Base-by-base conservation (phyloP, 1,140 invertebrate genomes). In the Neelides sp. region DNA sequence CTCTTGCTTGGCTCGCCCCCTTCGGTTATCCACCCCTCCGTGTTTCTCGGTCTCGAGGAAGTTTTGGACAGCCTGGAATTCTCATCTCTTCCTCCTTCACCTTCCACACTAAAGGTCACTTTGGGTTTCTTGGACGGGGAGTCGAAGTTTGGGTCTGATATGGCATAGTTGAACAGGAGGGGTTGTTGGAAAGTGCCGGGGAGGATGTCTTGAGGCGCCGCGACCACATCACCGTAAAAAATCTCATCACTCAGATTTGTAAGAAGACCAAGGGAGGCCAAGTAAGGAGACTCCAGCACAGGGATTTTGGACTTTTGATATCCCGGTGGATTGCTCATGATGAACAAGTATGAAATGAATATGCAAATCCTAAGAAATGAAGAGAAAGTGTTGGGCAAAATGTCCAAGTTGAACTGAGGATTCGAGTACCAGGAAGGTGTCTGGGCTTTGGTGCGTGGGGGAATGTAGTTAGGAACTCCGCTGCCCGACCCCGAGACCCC, bases 241-340 rank as follows among this genome's bases (percentile, higher is more conserved):
- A 61, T 40, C 39, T 57, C 35, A 34, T 61, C 58, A 52, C 55
- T 50, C 12, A 61, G 37, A 32, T 61, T 55, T 19, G 54, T 40
- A 10, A 61, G 39, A 17, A 54, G 55, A 10, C 52, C 55, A 22
- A 26, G 20, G 13, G 54, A 43, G 4, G 48, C 15, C n/a, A 59
- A 44, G 36, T 54, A 61, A 4, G 52, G 58, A 3, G 54, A 55
- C 34, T 61, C 52, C 4, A 52, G 58, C 13, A 61, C 50, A 2
- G 58, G 58, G 40, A 61, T 61, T 45, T 61, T 61, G 4, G 58
- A 61, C 13, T 39, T 37, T 3, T 34, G 47, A 24, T 17, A 37
- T 15, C 40, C 36, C 45, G 36, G n/a, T 2, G 45, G 45, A 47
- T 47, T 47, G 19, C 36, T 47, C 20, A 34, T 8, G 30, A 47